Evolutionary conservation across 2,113 vertebrate species (phyloP).

Genomic region (Nothoprocta perdicaria): DNA sequence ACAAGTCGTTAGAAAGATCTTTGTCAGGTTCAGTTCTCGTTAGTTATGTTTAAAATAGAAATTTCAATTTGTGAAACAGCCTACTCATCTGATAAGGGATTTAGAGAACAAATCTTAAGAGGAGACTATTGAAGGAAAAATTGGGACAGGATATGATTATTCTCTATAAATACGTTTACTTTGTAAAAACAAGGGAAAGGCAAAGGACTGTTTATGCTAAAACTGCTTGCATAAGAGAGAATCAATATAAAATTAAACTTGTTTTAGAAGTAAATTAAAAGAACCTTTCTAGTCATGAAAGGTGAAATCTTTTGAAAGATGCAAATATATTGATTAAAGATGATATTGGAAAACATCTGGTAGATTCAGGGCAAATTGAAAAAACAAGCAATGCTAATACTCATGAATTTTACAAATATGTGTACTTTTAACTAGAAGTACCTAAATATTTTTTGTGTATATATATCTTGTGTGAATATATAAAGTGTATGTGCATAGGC

Average conservation of each 20-base stretch:
- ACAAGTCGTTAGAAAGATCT: neutral
- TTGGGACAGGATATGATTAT: neutral
- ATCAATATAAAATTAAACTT: neutral
- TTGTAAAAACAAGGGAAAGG: neutral
- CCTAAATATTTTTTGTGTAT: neutral
- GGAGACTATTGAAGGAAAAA: neutral
- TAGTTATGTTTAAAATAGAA: neutral
- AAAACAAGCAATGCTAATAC: neutral
- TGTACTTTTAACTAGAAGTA: neutral
- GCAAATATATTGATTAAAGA: neutral
- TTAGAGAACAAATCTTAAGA: constrained; percentile 8
- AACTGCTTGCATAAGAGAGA: neutral
- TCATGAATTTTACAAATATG: neutral
- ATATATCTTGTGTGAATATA: neutral
- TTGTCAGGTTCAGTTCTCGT: constrained; percentile 2
- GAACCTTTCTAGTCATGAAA: neutral
- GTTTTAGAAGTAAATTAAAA: neutral
- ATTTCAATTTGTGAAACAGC: neutral
- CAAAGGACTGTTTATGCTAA: neutral
- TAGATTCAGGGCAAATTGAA: neutral
- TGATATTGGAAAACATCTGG: neutral
- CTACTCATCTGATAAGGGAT: neutral
- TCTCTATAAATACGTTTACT: constrained; percentile 23
- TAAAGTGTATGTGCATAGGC: neutral
- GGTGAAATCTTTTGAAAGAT: neutral